A percentile compares a stretch with the other conserved stretches of the same genome.
These are phyloP conservation scores for Catostomus latipinnis DNA, from an alignment of 2,797 vertebrate species.

Conservation along the genomic window DNA sequence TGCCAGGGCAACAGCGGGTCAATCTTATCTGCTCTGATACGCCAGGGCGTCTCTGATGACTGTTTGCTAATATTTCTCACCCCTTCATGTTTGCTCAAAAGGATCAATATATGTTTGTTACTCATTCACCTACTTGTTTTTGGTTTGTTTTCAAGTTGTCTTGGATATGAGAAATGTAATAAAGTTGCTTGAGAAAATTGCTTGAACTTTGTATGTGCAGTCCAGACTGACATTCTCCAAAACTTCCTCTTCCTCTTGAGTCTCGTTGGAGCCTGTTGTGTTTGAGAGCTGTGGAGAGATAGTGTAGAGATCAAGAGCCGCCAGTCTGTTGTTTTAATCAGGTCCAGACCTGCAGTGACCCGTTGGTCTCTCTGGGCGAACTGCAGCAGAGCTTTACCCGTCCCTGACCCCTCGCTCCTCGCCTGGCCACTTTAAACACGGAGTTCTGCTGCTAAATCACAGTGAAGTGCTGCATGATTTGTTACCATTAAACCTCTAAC, in stretches of 20 bases:
- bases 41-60: conserved; percentile 8
- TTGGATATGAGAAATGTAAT: background rate
- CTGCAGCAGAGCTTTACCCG: conserved; percentile 32
- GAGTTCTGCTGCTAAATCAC: conserved; percentile 69
- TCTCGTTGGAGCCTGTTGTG: too few species aligned
- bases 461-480: conserved; percentile 82
- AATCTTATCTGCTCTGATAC: conserved; percentile 31
- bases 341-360: too few species aligned
- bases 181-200: background rate
- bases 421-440: conserved; percentile 19
- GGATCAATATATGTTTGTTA: background rate
- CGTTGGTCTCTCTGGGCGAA: conserved; percentile 18
- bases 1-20: conserved; percentile 55
- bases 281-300: background rate
- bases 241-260: too few species aligned
- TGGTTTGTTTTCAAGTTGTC: background rate
- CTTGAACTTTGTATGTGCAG: background rate
- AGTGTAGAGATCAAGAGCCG: background rate
- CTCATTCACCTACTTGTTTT: background rate
- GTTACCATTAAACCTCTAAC: conserved; percentile 82
- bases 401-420: conserved; percentile 43
- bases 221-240: background rate
- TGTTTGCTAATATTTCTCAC: background rate
- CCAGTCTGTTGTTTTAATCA: too few species aligned
- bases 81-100: background rate